Percentiles rank a stretch among this genome's conserved stretches.
Evolutionary conservation across 2,113 vertebrate species (phyloP).

Genomic region (Pelvicachromis taeniatus): DNA sequence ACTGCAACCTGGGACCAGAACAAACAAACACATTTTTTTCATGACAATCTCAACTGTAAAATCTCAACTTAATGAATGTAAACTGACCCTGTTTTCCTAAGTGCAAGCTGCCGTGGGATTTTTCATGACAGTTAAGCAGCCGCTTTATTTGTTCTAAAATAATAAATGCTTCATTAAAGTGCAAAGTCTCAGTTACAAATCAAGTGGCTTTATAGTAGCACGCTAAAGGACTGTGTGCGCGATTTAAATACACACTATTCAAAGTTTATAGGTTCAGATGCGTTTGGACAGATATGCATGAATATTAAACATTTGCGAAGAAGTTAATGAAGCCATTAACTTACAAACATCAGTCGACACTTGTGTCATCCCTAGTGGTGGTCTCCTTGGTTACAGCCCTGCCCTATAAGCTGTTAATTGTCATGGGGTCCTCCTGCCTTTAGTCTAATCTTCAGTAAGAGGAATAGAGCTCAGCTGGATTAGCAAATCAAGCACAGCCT

Average conservation of each 20-base stretch:
- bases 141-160: neutral
- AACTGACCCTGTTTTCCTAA: rapidly evolving
- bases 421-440: neutral
- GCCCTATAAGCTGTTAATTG: neutral
- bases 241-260: neutral
- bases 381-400: neutral
- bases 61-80: neutral
- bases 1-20: neutral
- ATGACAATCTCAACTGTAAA: neutral
- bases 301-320: neutral
- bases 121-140: neutral
- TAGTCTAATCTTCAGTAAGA: neutral
- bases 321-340: neutral
- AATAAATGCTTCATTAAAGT: neutral
- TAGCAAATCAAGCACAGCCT: neutral
- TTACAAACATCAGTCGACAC: neutral
- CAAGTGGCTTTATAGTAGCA: neutral
- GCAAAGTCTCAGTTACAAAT: neutral
- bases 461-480: neutral
- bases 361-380: rapidly evolving
- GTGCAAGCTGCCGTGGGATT: neutral
- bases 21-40: neutral
- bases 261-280: neutral
- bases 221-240: rapidly evolving
- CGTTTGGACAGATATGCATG: neutral